Evolutionary conservation across 2,888 invertebrate species (phyloP).

Genomic region (Linyphia triangularis): DNA sequence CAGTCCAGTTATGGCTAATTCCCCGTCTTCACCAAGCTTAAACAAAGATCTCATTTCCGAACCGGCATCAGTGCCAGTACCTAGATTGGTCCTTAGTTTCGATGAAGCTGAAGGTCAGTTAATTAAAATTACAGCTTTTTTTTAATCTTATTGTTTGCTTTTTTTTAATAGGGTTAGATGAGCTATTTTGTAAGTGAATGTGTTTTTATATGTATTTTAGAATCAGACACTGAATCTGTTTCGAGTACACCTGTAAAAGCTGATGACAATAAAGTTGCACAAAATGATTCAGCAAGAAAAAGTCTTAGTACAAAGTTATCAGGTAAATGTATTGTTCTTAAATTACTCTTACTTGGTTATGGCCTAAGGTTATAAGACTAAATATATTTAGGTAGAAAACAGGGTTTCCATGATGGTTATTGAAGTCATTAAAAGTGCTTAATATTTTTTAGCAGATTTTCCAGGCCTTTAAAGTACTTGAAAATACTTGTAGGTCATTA

Average conservation of each 20-base stretch:
- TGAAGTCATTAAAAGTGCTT: no score
- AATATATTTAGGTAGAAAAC: no score
- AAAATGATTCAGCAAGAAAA: neutral
- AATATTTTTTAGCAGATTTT: no score
- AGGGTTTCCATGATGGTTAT: no score
- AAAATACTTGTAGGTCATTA: no score
- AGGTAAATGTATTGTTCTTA: constrained; percentile 11
- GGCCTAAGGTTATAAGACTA: no score
- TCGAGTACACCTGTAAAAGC: constrained; percentile 80
- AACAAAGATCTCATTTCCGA: constrained; percentile 78
- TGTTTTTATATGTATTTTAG: constrained; percentile 82
- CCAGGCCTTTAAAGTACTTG: no score
- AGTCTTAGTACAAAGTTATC: constrained; percentile 17
- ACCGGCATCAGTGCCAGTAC: constrained; percentile 77
- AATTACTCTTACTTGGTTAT: no score
- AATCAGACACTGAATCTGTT: constrained; percentile 88
- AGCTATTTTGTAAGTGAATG: constrained; percentile 36
- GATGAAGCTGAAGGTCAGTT: constrained; percentile 79
- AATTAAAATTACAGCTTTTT: no score
- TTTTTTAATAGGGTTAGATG: neutral
- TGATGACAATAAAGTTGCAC: constrained; percentile 1
- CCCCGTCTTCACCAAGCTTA: neutral
- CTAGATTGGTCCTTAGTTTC: constrained; percentile 87
- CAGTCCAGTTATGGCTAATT: neutral
- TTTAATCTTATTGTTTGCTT: constrained; percentile 13